phyloP scores from a whole-genome alignment of 2,797 vertebrate genomes.

The Enteromius anoplus region DNA sequence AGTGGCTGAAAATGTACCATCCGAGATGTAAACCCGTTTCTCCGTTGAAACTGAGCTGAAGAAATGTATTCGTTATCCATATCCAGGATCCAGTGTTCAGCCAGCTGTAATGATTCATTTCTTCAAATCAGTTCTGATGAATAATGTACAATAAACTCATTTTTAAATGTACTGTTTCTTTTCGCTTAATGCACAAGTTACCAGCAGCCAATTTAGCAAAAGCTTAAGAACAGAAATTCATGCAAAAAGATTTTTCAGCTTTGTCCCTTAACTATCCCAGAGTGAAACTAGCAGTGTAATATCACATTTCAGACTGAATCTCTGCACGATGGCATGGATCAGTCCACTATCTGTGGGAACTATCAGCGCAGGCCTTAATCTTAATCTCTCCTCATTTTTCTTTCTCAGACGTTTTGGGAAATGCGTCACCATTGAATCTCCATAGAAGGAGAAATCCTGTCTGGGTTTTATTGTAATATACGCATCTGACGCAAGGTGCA shows the following conservation, averaged over 20 bases:
- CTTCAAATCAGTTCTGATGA: neutral
- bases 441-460: constrained; percentile 31
- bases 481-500: constrained; percentile 24
- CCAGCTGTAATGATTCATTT: neutral
- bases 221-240: neutral
- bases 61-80: neutral
- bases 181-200: neutral
- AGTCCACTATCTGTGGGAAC: constrained; percentile 1
- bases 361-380: constrained; percentile 6
- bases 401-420: neutral
- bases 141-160: neutral
- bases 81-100: neutral
- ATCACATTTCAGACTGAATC: neutral
- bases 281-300: neutral
- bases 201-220: neutral
- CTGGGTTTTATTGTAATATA: constrained; percentile 32
- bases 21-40: neutral
- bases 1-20: neutral
- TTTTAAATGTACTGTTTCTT: neutral
- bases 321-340: constrained; percentile 17
- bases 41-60: neutral
- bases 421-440: constrained; percentile 11
- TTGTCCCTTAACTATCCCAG: neutral
- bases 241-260: neutral
- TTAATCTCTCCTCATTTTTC: neutral